phyloP scores from a whole-genome alignment of 2,113 vertebrate species.

The Hippocampus zosterae region DNA sequence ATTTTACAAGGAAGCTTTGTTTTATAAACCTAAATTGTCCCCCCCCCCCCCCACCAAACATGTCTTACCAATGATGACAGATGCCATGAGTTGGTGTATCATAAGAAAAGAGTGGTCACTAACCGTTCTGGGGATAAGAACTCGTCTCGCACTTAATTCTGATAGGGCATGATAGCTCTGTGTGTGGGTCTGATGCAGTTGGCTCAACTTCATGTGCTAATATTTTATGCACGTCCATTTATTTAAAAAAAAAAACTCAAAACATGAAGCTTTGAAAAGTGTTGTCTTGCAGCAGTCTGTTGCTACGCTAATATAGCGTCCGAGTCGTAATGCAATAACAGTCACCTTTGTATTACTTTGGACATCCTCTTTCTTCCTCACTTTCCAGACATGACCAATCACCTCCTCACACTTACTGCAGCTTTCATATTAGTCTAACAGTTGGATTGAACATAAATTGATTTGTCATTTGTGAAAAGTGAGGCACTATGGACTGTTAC shows the following conservation, averaged over 20 bases:
- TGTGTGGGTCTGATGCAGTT: neutral
- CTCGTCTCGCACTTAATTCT: constrained; percentile 31
- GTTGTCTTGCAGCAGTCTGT: neutral
- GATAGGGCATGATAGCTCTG: neutral
- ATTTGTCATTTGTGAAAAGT: too few relatives aligned
- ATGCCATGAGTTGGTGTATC: neutral
- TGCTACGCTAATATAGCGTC: too few relatives aligned
- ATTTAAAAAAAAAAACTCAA: too few relatives aligned
- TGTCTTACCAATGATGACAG: neutral
- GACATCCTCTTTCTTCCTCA: too few relatives aligned
- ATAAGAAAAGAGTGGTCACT: constrained; percentile 25
- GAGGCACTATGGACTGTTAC: too few relatives aligned
- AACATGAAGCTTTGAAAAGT: neutral
- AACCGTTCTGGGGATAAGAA: constrained; percentile 32
- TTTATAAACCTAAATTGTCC: constrained; percentile 9
- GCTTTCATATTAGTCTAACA: too few relatives aligned
- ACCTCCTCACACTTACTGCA: too few relatives aligned
- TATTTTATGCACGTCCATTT: neutral
- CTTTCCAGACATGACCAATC: too few relatives aligned
- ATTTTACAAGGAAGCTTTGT: neutral
- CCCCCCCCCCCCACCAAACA: neutral
- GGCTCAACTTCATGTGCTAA: neutral
- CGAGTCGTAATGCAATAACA: too few relatives aligned
- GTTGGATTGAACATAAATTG: too few relatives aligned
- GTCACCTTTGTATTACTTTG: too few relatives aligned